Base-by-base conservation (phyloP, 1,140 invertebrate species). In the Lethrus apterus region DNA sequence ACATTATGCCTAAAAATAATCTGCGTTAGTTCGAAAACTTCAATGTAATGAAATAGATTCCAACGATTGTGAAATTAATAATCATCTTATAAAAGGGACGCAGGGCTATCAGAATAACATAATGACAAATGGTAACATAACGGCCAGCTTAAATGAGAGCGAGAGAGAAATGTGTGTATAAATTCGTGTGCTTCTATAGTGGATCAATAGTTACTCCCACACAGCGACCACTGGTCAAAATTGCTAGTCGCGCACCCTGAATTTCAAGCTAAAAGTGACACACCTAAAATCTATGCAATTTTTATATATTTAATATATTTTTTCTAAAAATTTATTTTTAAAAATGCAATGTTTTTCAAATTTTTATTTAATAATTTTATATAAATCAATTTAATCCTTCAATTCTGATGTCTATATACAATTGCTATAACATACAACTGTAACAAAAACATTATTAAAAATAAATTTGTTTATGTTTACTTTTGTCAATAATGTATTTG, bases 201-300 rank as follows among this genome's bases (percentile, higher is more conserved):
- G 51, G 60, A 64, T 64, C 62, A 64, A 64, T 64, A 64, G 57
- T 63, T 51, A 54, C 62, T 58, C 60, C 60, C 57, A 64, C 60
- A 53, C 56, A 44, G 52, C 56, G 62, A 61, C 62, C 62, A 64
- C 56, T 62, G 62, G 60, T 63, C 62, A 64, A 58, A 63, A 64
- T 55, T 56, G 48, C 59, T 55, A 59, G 57, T 59, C 59, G 62
- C 62, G 62, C 62, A 64, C 60, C 59, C 57, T 60, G 55, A 59
- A 62, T 57, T 63, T 60, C 54, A 57, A 59, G 58, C 56, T 52
- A 63, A 52, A 58, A 55, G 51, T 58, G 57, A 58, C 58, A 61
- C 59, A 56, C 61, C 58, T 62, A 36, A 24, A 17, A 26, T 21
- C 36, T 42, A 36, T 13, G 14, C 34, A 18, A 45, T 24, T 45